phyloP scores from a whole-genome alignment of 2,797 vertebrate genomes.

The Streptopelia turtur region DNA sequence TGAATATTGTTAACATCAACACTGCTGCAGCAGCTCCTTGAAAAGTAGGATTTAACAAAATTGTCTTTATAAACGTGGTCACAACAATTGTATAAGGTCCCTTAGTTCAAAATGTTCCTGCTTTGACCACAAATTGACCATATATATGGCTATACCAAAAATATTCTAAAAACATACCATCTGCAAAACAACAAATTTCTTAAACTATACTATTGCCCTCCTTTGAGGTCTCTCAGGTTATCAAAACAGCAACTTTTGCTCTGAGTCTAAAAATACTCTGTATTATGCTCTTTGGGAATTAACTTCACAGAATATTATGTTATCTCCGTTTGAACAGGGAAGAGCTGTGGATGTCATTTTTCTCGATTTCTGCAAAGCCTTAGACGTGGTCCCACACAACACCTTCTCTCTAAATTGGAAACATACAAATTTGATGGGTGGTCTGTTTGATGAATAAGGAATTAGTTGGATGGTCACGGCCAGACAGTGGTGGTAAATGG shows the following conservation, averaged over 20 bases:
- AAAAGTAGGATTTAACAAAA: not conserved
- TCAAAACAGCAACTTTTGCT: not conserved
- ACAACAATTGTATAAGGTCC: not conserved
- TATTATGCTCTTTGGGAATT: not conserved
- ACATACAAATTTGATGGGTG: not conserved
- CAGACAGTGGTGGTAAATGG: not conserved
- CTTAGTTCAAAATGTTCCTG: not conserved
- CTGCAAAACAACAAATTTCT: not conserved
- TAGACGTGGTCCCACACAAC: rapidly evolving
- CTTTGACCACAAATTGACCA: not conserved
- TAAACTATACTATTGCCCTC: not conserved
- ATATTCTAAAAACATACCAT: not conserved
- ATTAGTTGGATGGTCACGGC: not conserved
- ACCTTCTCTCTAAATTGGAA: not conserved
- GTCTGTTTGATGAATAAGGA: not conserved
- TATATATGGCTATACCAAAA: not conserved
- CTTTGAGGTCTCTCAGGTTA: not conserved
- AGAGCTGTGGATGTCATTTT: too few relatives aligned
- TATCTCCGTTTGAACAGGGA: not conserved
- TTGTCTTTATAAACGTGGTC: not conserved
- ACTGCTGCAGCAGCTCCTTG: not conserved
- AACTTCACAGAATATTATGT: not conserved
- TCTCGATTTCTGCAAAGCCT: not conserved
- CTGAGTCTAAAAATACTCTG: not conserved
- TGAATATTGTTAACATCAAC: not conserved